phyloP scores from a whole-genome alignment of 2,888 invertebrate species.

The Callosobruchus maculatus region DNA sequence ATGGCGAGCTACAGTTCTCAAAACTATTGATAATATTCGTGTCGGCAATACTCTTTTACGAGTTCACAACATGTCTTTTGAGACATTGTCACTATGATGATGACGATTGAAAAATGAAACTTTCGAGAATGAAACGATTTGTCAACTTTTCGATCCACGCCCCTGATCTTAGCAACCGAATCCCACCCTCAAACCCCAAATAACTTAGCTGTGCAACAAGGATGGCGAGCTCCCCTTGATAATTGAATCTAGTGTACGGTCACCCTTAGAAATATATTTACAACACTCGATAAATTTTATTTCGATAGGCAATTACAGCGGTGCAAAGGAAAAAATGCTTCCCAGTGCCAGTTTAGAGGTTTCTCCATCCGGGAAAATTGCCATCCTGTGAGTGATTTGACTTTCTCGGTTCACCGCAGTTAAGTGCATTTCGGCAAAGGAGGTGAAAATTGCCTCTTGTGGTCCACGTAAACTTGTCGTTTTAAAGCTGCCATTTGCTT shows the following conservation, averaged over 20 bases:
- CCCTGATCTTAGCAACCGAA: not conserved
- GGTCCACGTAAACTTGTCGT: not conserved
- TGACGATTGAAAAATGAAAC: too few relatives aligned
- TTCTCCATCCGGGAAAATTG: conserved; percentile 1
- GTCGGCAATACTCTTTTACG: too few relatives aligned
- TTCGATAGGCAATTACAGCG: conserved; percentile 34
- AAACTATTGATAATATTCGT: too few relatives aligned
- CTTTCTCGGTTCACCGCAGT: not conserved
- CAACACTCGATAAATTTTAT: conserved; percentile 44
- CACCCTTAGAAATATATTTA: conserved; percentile 45
- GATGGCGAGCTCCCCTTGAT: conserved; percentile 27
- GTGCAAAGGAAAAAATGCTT: not conserved
- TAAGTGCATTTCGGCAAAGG: not conserved
- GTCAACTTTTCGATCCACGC: not conserved
- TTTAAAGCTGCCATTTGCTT: not conserved
- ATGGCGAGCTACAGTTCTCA: too few relatives aligned
- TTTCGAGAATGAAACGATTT: too few relatives aligned
- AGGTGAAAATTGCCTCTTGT: not conserved
- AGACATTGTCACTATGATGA: too few relatives aligned
- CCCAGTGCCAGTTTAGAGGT: not conserved
- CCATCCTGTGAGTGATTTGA: not conserved
- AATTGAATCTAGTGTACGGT: conserved; percentile 43
- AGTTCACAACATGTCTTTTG: too few relatives aligned
- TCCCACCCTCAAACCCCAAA: not conserved
- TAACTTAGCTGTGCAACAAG: not conserved